phyloP scores from a whole-genome alignment of 2,888 invertebrate genomes.

The Leptarthrus brevirostris region DNA sequence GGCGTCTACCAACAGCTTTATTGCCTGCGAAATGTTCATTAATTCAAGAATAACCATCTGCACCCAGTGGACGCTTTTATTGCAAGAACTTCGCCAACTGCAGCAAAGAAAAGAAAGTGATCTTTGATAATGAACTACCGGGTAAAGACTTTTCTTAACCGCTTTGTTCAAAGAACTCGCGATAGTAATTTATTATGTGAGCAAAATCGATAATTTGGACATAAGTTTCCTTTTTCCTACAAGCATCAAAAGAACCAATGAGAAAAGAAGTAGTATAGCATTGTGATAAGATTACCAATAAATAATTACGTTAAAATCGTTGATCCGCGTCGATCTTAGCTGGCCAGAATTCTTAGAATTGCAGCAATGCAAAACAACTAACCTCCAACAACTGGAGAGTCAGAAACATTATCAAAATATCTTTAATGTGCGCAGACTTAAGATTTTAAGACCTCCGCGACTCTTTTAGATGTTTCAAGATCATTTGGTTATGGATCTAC shows the following conservation, averaged over 20 bases:
- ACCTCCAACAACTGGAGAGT: too few species aligned
- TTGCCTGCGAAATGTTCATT: conserved; percentile 6
- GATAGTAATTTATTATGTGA: not conserved
- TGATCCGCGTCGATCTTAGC: not conserved
- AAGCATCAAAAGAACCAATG: not conserved
- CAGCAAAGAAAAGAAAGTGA: conserved; percentile 4
- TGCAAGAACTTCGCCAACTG: not conserved
- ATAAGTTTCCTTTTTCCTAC: too few species aligned
- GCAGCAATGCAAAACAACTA: not conserved
- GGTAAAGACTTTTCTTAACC: too few species aligned
- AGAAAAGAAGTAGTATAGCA: not conserved
- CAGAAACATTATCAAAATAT: too few species aligned
- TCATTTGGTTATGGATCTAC: conserved; percentile 33
- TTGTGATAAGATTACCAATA: not conserved
- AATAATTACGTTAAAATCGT: not conserved
- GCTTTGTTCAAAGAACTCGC: too few species aligned
- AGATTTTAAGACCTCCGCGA: conserved; percentile 20
- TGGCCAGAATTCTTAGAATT: not conserved
- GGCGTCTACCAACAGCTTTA: conserved; percentile 30
- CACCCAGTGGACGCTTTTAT: not conserved
- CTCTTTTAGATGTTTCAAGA: conserved; percentile 25
- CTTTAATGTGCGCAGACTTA: not conserved
- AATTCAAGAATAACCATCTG: conserved; percentile 11
- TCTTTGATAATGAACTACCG: conserved; percentile 12
- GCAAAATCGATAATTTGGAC: not conserved